A percentile compares a stretch with the other conserved stretches of the same genome.
These are phyloP conservation scores for Poeciliopsis prolifica DNA, from an alignment of 2,113 vertebrate genomes.

Conservation along the genomic window DNA sequence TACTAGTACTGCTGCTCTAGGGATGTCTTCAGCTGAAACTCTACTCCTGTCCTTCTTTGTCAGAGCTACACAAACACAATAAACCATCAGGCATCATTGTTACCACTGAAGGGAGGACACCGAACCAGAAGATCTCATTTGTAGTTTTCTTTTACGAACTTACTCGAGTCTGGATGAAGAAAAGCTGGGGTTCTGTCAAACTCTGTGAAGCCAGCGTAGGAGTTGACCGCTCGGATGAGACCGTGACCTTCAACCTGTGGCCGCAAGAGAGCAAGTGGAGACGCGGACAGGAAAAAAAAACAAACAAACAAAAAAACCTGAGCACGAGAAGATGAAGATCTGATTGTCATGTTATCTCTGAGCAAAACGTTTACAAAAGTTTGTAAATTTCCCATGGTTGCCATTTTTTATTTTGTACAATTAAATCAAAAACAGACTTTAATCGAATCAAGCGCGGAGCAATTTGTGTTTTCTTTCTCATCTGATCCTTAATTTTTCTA, in stretches of 20 bases:
- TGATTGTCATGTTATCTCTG: no score
- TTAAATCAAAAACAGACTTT: no score
- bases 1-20: constrained; percentile 85
- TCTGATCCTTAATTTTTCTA: neutral
- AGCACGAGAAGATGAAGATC: no score
- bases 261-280: constrained; percentile 9
- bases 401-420: no score
- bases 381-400: no score
- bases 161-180: constrained; percentile 85
- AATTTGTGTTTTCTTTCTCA: neutral
- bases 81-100: neutral
- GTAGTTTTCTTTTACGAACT: constrained; percentile 44
- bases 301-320: neutral
- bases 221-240: constrained; percentile 85
- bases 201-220: constrained; percentile 87
- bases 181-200: constrained; percentile 77
- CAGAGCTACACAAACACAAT: constrained; percentile 74
- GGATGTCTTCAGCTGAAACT: constrained; percentile 85
- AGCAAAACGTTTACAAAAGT: no score
- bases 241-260: constrained; percentile 76
- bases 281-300: neutral
- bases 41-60: constrained; percentile 79
- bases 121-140: neutral
- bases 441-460: no score
- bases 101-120: neutral